A percentile compares a stretch with the other conserved stretches of the same genome.
Conservation (phyloP, 37 sponge, comb jelly and placozoan species). For the Chondrilla cf. caribensis region DNA sequence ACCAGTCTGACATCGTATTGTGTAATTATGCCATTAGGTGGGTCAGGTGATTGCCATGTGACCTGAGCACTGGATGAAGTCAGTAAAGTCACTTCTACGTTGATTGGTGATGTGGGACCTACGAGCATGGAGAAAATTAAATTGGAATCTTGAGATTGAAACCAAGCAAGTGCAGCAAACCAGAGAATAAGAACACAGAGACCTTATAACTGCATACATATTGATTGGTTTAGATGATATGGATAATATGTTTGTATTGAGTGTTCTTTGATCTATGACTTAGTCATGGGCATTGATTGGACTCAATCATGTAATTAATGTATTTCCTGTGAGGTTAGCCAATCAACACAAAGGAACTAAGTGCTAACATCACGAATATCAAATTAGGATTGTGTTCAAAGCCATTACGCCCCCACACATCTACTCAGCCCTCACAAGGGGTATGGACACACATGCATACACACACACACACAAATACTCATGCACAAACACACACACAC, state of each 20-base stretch:
- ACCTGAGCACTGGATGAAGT: background rate
- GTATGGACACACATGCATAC: too few species aligned
- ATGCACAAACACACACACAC: background rate
- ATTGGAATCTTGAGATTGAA: background rate
- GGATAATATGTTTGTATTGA: too few species aligned
- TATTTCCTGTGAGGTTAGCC: too few species aligned
- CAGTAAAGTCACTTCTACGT: background rate
- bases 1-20: constrained; percentile 27
- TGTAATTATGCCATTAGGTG: constrained; percentile 43
- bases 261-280: too few species aligned
- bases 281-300: too few species aligned
- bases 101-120: constrained; percentile 42
- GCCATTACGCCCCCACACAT: too few species aligned
- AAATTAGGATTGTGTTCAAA: too few species aligned
- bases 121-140: background rate
- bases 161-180: background rate
- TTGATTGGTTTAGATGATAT: background rate
- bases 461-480: too few species aligned
- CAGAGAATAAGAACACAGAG: background rate
- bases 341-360: too few species aligned
- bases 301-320: too few species aligned
- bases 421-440: too few species aligned
- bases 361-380: too few species aligned
- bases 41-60: constrained; percentile 55
- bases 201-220: background rate